These are phyloP conservation scores for Cladopsammia gracilis DNA, from an alignment of 64 coral and sea anemone species.

Conservation along the genomic window DNA sequence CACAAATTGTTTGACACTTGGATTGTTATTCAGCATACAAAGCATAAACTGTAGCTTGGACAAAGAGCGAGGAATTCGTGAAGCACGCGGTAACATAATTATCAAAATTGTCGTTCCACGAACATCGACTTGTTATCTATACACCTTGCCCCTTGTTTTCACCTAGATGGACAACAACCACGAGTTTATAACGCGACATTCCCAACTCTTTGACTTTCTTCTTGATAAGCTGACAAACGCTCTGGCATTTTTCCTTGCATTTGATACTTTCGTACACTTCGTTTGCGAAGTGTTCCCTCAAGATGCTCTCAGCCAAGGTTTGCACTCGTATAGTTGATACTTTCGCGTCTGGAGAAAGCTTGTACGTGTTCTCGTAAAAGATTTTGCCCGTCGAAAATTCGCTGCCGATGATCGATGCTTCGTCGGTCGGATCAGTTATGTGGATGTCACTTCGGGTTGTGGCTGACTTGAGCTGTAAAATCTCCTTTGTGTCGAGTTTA, in stretches of 20 bases:
- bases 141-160: constrained; percentile 57
- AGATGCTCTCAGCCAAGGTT: neutral
- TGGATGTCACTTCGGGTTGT: neutral
- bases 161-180: constrained; percentile 44
- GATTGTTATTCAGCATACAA: constrained; percentile 38
- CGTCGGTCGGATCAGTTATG: neutral
- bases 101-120: constrained; percentile 66
- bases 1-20: too few species aligned
- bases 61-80: constrained; percentile 43
- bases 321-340: constrained; percentile 29
- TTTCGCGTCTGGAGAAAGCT: constrained; percentile 27
- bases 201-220: constrained; percentile 50
- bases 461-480: neutral
- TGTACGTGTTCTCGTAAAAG: constrained; percentile 58
- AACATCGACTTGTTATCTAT: constrained; percentile 54
- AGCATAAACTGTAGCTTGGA: constrained; percentile 67
- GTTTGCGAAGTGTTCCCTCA: constrained; percentile 11
- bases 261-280: constrained; percentile 44
- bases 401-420: neutral
- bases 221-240: constrained; percentile 36
- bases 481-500: constrained; percentile 14
- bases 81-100: constrained; percentile 26
- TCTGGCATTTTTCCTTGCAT: constrained; percentile 26
- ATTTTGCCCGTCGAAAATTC: constrained; percentile 7
- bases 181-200: constrained; percentile 37